Conservation (phyloP, 2,797 vertebrate species). For the Taeniopygia guttata region DNA sequence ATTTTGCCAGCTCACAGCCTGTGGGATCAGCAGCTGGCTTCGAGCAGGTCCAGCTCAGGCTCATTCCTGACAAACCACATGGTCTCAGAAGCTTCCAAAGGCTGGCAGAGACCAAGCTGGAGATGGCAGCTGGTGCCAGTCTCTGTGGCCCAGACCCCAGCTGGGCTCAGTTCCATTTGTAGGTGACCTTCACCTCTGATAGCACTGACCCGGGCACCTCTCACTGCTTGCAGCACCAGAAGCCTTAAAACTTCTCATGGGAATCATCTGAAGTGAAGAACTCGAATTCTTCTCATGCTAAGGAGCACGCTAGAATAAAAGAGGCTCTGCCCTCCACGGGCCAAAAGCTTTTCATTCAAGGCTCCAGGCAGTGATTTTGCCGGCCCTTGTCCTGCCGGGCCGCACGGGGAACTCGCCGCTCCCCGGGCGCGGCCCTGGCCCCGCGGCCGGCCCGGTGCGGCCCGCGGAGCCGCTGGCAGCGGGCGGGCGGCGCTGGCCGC, state of each 20-base stretch:
- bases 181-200: not conserved
- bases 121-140: not conserved
- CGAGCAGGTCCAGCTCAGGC: not conserved
- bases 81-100: not conserved
- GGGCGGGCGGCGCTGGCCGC: accelerated
- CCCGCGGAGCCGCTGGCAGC: accelerated
- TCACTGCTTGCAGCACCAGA: not conserved
- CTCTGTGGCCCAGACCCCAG: not conserved
- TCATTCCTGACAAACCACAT: not conserved
- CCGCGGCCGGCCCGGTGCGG: not conserved
- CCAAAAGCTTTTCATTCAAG: not conserved
- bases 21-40: not conserved
- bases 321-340: not conserved
- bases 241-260: not conserved
- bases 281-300: not conserved
- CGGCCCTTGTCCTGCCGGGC: accelerated
- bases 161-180: not conserved
- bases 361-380: accelerated
- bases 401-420: accelerated
- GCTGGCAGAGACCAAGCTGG: not conserved
- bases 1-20: not conserved
- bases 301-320: not conserved
- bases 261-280: not conserved
- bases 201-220: not conserved
- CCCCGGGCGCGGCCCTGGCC: accelerated